A percentile compares a stretch with the other conserved stretches of the same genome.
Conservation (phyloP, 2,797 vertebrate species). For the Peromyscus melanophrys region DNA sequence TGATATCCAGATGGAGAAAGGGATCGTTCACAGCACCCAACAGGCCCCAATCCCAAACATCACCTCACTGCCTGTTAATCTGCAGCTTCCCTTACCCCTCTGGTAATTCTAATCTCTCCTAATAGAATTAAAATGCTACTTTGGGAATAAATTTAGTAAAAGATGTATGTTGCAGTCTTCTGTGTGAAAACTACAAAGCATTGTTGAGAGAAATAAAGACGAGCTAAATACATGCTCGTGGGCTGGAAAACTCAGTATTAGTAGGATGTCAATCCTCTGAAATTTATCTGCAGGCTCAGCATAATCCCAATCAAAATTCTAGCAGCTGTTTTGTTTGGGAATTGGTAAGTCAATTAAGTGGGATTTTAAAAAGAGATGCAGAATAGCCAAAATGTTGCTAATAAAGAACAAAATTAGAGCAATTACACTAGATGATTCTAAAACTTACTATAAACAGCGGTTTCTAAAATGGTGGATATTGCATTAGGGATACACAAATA, state of each 20-base stretch:
- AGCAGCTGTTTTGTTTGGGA: background rate
- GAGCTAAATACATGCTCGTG: background rate
- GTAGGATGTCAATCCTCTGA: background rate
- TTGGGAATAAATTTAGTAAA: slow-evolving; percentile 59
- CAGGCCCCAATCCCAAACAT: background rate
- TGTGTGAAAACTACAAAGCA: background rate
- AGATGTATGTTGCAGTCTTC: background rate
- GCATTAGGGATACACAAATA: background rate
- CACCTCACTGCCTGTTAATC: background rate
- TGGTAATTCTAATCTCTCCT: background rate
- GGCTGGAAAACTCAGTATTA: background rate
- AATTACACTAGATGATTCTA: background rate
- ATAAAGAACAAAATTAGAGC: slow-evolving; percentile 43
- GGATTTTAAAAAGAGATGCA: slow-evolving; percentile 5
- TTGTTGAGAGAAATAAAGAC: background rate
- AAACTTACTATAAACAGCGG: background rate
- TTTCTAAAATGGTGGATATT: background rate
- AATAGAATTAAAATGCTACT: slow-evolving; percentile 33
- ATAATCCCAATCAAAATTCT: background rate
- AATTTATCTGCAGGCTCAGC: background rate
- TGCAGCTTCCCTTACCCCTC: background rate
- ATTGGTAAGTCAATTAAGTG: slow-evolving; percentile 9
- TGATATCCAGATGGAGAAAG: background rate
- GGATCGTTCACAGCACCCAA: background rate
- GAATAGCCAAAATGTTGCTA: slow-evolving; percentile 37